Conservation (phyloP, 2,113 vertebrate species). For the Malurus alboscapulatus region DNA sequence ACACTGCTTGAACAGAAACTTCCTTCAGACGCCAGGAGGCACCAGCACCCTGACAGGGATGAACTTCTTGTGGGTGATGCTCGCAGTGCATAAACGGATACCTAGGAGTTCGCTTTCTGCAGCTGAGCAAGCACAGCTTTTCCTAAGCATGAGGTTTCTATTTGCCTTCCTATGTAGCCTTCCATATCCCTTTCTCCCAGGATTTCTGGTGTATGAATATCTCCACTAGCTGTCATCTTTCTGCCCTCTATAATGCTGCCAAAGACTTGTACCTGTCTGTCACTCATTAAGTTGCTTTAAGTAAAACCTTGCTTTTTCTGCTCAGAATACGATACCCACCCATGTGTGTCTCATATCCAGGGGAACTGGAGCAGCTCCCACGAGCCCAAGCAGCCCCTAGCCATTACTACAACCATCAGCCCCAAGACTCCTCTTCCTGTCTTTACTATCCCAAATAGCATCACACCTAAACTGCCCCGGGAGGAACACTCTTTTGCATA, state of each 20-base stretch:
- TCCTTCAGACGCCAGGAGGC: slow-evolving; percentile 64
- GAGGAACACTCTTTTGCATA: not conserved
- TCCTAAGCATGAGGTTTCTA: not conserved
- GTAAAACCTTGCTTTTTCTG: not conserved
- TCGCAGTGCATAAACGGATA: not conserved
- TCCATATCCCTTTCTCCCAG: not conserved
- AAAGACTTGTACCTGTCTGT: not conserved
- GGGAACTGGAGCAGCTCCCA: not conserved
- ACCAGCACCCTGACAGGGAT: slow-evolving; percentile 39
- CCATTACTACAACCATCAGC: not conserved
- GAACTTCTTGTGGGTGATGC: not conserved
- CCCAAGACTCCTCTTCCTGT: not conserved
- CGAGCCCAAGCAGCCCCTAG: not conserved
- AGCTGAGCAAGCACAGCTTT: not conserved
- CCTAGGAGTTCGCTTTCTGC: not conserved
- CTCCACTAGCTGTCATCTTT: not conserved
- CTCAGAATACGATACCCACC: not conserved
- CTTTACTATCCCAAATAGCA: not conserved
- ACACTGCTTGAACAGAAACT: not conserved
- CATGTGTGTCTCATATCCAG: not conserved
- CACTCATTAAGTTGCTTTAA: not conserved
- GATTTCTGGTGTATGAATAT: not conserved
- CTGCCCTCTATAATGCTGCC: not conserved
- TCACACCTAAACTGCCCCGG: not conserved
- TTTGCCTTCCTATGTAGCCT: not conserved